A percentile compares a stretch with the other conserved stretches of the same genome.
Conservation (phyloP, 2,113 vertebrate species). For the Acrocephalus arundinaceus region DNA sequence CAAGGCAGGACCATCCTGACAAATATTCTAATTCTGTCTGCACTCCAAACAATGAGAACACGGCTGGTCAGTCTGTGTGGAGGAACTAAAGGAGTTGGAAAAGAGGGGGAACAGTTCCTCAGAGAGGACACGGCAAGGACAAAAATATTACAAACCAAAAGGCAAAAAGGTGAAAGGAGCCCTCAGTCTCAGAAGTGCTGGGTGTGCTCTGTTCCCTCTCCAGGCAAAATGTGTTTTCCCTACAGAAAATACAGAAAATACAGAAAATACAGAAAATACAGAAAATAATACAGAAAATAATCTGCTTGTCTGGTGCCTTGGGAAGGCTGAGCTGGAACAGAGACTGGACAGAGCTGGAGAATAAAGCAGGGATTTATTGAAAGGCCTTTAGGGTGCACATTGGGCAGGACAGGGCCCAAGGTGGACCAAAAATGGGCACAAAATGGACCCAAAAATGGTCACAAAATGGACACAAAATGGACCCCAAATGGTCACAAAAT, state of each 20-base stretch:
- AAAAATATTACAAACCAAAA: background rate
- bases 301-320: background rate
- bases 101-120: background rate
- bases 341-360: background rate
- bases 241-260: rapidly evolving
- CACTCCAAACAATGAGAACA: background rate
- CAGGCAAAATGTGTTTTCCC: no score
- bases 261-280: background rate
- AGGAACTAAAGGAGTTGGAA: background rate
- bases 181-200: background rate
- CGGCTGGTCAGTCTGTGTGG: background rate
- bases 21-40: background rate
- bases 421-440: no score
- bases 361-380: background rate
- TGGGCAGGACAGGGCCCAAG: no score
- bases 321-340: background rate
- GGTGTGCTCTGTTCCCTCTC: background rate
- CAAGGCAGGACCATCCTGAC: background rate
- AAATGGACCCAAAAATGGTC: no score
- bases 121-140: background rate
- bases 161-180: background rate
- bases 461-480: no score
- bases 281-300: background rate
- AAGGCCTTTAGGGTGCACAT: background rate
- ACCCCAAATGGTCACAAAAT: no score